Evolutionary conservation across 2,797 vertebrate genomes (phyloP).

Genomic region (Perodicticus potto): DNA sequence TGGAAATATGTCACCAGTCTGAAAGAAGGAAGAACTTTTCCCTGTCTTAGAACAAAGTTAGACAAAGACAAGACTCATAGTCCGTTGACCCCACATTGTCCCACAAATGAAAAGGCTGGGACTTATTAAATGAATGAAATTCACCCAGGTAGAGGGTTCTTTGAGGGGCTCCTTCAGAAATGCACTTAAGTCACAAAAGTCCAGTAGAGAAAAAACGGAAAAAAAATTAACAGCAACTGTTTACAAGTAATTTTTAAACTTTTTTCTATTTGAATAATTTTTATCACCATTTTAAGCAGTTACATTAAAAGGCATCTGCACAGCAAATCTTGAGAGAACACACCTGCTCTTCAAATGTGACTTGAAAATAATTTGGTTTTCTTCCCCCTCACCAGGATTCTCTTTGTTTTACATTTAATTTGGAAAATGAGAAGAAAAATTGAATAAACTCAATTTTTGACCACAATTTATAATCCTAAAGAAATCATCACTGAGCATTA

Average conservation of each 20-base stretch:
- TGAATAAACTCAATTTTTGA: conserved; percentile 59
- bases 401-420: conserved; percentile 67
- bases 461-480: conserved; percentile 32
- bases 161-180: conserved; percentile 45
- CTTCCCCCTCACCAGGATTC: neutral
- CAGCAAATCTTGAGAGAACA: conserved; percentile 66
- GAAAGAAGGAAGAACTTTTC: neutral
- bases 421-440: conserved; percentile 47
- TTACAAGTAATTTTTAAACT: conserved; percentile 85
- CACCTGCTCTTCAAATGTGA: conserved; percentile 78
- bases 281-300: conserved; percentile 68
- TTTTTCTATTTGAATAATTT: conserved; percentile 76
- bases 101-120: conserved; percentile 15
- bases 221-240: conserved; percentile 82
- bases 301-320: conserved; percentile 86
- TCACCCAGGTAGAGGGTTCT: neutral
- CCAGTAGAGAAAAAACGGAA: conserved; percentile 53
- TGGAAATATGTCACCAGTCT: conserved; percentile 17
- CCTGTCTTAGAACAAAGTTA: neutral
- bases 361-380: conserved; percentile 69
- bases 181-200: neutral
- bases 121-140: neutral
- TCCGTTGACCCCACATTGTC: neutral
- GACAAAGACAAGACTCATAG: neutral
- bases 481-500: neutral